Conservation (phyloP, 2,113 vertebrate genomes). For the Salvelinus sp. region DNA sequence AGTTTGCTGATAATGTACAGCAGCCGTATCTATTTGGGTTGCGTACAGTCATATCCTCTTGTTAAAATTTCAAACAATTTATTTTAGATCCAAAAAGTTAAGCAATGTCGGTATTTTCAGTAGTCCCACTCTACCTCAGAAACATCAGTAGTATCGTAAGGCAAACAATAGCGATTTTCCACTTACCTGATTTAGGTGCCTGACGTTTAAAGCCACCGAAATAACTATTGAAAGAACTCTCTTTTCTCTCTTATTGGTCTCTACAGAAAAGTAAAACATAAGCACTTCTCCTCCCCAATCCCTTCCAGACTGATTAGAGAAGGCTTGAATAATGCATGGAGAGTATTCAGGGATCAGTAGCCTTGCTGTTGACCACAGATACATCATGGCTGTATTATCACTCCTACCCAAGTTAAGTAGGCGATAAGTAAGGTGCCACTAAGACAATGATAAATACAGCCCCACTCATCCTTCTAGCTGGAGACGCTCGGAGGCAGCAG, state of each 20-base stretch:
- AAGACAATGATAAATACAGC: slow-evolving; percentile 61
- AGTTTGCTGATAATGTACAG: slow-evolving; percentile 43
- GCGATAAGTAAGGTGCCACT: slow-evolving; percentile 53
- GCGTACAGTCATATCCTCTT: slow-evolving; percentile 7
- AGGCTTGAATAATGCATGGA: slow-evolving; percentile 66
- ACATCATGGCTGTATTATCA: slow-evolving; percentile 60
- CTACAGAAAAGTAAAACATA: slow-evolving; percentile 20
- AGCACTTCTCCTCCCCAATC: slow-evolving; percentile 26
- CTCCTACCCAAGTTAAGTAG: slow-evolving; percentile 53
- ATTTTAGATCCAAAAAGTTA: background rate
- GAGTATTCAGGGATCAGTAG: slow-evolving; percentile 52
- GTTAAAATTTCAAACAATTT: slow-evolving; percentile 36
- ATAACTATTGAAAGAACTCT: slow-evolving; percentile 19
- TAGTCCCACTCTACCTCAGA: background rate
- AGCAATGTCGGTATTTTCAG: background rate
- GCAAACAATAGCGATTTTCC: background rate
- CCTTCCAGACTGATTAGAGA: slow-evolving; percentile 52
- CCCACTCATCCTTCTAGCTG: slow-evolving; percentile 24
- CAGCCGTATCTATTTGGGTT: slow-evolving; percentile 33
- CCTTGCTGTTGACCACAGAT: slow-evolving; percentile 62
- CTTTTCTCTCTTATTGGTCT: slow-evolving; percentile 9
- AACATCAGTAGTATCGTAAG: background rate
- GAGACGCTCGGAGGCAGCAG: slow-evolving; percentile 18
- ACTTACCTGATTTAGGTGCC: background rate
- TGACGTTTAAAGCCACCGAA: background rate